phyloP scores from a whole-genome alignment of 2,888 invertebrate genomes.

The Gasteruption jaculator region DNA sequence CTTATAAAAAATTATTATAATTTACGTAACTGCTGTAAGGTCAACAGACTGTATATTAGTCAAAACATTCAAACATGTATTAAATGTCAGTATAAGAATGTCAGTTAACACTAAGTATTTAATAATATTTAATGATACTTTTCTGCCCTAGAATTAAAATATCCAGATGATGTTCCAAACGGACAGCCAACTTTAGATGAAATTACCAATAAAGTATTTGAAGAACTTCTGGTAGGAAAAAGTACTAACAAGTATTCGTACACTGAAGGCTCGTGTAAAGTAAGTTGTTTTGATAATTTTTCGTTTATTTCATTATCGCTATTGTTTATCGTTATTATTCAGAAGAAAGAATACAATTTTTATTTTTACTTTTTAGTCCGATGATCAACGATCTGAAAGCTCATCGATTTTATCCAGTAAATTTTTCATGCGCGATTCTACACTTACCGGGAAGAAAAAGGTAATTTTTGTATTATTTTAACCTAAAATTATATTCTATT shows the following conservation, averaged over 20 bases:
- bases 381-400: constrained; percentile 70
- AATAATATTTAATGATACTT: no score
- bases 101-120: no score
- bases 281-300: constrained; percentile 21
- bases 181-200: constrained; percentile 61
- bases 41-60: no score
- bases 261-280: constrained; percentile 47
- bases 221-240: constrained; percentile 66
- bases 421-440: constrained; percentile 62
- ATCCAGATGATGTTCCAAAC: constrained; percentile 36
- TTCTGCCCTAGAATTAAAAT: no score
- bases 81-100: no score
- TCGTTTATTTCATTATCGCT: neutral
- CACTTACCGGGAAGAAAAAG: constrained; percentile 51
- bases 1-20: no score
- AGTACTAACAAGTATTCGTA: constrained; percentile 42
- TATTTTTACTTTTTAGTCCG: constrained; percentile 53
- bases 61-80: no score
- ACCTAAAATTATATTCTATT: neutral
- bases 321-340: no score
- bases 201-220: constrained; percentile 73
- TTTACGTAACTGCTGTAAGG: no score
- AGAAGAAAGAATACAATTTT: constrained; percentile 2
- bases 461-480: constrained; percentile 23
- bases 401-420: constrained; percentile 66